Evolutionary conservation across 2,113 vertebrate genomes (phyloP).

Genomic region (Silurus asotus): DNA sequence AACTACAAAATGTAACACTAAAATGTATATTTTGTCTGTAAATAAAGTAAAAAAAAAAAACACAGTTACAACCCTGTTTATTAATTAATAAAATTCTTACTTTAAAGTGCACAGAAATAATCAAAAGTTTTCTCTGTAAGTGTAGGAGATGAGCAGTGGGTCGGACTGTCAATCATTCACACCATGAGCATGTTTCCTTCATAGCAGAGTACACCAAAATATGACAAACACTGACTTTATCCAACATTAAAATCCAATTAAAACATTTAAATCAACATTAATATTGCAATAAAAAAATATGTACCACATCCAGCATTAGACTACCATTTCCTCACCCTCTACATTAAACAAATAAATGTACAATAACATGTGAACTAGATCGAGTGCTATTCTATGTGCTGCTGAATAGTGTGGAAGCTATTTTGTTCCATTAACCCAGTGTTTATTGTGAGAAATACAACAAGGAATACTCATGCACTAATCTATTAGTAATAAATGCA

Average conservation of each 20-base stretch:
- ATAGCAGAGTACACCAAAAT: too few species aligned
- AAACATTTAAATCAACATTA: too few species aligned
- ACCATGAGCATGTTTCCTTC: too few species aligned
- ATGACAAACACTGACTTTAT: too few species aligned
- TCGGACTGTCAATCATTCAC: not conserved
- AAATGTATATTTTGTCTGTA: not conserved
- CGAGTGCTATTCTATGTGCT: not conserved
- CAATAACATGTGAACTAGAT: not conserved
- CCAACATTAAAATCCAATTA: too few species aligned
- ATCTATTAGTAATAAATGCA: not conserved
- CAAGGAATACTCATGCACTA: too few species aligned
- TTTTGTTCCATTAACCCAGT: not conserved
- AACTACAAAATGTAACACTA: not conserved
- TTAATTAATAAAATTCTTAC: not conserved
- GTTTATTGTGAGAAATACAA: not conserved
- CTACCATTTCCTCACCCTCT: too few species aligned
- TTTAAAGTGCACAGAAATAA: not conserved
- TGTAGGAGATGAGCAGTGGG: not conserved
- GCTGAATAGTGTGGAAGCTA: not conserved
- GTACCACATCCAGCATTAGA: too few species aligned
- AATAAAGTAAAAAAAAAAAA: too few species aligned
- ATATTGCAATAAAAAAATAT: too few species aligned
- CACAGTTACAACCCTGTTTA: not conserved
- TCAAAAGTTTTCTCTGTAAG: not conserved
- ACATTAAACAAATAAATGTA: too few species aligned